phyloP scores from a whole-genome alignment of 53 echinoderm and acorn worm genomes.

The Mesocentrotus franciscanus region DNA sequence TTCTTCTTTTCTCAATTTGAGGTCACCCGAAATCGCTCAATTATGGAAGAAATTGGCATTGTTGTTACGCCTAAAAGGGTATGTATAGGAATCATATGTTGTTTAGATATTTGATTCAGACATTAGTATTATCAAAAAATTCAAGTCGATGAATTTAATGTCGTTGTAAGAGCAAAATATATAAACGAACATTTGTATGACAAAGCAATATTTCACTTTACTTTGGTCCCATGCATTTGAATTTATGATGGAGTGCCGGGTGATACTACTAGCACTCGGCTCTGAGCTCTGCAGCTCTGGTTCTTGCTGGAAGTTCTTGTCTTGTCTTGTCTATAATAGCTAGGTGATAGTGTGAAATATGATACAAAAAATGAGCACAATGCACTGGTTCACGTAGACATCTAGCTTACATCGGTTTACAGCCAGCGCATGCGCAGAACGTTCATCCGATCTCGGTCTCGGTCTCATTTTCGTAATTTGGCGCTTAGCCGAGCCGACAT shows the following conservation, averaged over 20 bases:
- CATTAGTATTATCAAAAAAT: neutral
- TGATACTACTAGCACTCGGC: neutral
- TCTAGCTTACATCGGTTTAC: too few species aligned
- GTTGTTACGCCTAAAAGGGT: conserved; percentile 47
- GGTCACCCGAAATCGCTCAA: neutral
- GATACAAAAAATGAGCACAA: too few species aligned
- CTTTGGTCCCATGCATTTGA: neutral
- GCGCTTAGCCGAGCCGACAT: too few species aligned
- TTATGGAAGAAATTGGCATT: conserved; percentile 60
- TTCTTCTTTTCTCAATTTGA: neutral
- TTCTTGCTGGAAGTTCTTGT: too few species aligned
- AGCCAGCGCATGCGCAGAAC: too few species aligned
- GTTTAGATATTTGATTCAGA: neutral
- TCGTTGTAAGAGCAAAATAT: too few species aligned
- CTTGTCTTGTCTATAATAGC: too few species aligned
- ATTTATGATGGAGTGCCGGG: neutral
- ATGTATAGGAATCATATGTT: neutral
- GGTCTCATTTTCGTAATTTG: too few species aligned
- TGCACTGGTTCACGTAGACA: too few species aligned
- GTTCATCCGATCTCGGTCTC: too few species aligned
- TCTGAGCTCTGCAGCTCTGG: too few species aligned
- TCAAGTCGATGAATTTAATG: neutral
- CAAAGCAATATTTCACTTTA: neutral
- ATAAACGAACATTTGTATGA: neutral
- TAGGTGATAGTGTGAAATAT: too few species aligned